phyloP scores from a whole-genome alignment of 2,888 invertebrate species.

The Meteorus colon region DNA sequence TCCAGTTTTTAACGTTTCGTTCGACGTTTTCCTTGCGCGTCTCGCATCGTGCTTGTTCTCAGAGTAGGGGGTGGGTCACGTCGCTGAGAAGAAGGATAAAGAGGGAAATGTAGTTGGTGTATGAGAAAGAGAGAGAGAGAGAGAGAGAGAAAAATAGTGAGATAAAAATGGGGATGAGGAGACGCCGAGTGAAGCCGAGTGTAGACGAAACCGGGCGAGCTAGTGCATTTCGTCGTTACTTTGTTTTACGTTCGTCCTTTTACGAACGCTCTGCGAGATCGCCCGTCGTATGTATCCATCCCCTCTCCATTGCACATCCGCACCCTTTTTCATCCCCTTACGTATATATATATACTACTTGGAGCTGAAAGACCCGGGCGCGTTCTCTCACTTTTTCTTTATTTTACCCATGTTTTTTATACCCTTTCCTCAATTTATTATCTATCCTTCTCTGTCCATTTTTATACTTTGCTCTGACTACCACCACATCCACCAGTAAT shows the following conservation, averaged over 20 bases:
- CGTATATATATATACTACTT: constrained; percentile 8
- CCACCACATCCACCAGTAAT: background rate
- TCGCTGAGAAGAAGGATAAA: constrained; percentile 33
- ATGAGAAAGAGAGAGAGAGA: constrained; percentile 8
- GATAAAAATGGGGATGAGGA: constrained; percentile 3
- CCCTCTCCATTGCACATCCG: constrained; percentile 28
- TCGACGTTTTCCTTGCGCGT: constrained; percentile 68
- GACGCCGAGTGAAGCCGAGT: constrained; percentile 46
- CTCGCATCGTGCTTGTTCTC: constrained; percentile 16
- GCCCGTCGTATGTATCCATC: constrained; percentile 35
- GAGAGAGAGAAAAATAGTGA: background rate
- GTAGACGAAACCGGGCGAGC: constrained; percentile 57
- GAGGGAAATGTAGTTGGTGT: constrained; percentile 15
- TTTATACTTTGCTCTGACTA: constrained; percentile 2
- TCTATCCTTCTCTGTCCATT: constrained; percentile 22
- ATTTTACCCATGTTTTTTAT: constrained; percentile 19
- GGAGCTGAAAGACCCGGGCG: constrained; percentile 18
- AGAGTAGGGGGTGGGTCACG: constrained; percentile 43
- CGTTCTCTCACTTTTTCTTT: constrained; percentile 42
- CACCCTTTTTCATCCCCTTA: constrained; percentile 36
- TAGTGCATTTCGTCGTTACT: constrained; percentile 72
- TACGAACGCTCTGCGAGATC: constrained; percentile 43
- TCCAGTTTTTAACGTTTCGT: constrained; percentile 72
- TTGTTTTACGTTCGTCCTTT: constrained; percentile 68
- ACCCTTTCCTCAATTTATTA: constrained; percentile 19